These are phyloP conservation scores for Oreotrochilus melanogaster DNA, from an alignment of 2,113 vertebrate genomes.

Conservation along the genomic window DNA sequence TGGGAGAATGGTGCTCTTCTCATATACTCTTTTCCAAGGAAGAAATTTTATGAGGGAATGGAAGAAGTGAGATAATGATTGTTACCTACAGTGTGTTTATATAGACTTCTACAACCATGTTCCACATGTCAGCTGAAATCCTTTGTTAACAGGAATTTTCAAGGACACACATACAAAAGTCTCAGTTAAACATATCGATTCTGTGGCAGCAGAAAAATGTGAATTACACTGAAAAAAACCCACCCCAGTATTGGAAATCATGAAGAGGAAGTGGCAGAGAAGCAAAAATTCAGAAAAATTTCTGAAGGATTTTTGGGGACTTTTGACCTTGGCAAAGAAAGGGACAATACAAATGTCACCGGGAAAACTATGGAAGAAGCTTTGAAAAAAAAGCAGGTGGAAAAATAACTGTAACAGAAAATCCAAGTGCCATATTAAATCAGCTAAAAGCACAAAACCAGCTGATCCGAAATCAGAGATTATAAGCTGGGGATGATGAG, in stretches of 20 bases:
- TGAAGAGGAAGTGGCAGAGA: background rate
- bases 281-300: background rate
- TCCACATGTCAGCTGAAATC: background rate
- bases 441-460: background rate
- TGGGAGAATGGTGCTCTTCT: background rate
- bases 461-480: background rate
- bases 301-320: background rate
- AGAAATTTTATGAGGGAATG: background rate
- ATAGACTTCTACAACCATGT: background rate
- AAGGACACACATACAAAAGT: background rate
- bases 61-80: background rate
- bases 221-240: background rate
- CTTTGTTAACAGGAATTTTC: background rate
- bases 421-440: background rate
- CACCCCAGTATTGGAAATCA: background rate
- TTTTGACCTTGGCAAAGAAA: background rate
- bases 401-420: background rate
- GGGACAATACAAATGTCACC: background rate
- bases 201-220: background rate
- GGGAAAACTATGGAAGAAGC: background rate
- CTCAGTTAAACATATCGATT: background rate
- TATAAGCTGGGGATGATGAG: background rate
- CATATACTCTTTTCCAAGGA: background rate
- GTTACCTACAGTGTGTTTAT: background rate
- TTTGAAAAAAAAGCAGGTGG: background rate